These are phyloP conservation scores for Xiphorhynchus erythropygius DNA, from an alignment of 2,797 vertebrate genomes.

Conservation along the genomic window DNA sequence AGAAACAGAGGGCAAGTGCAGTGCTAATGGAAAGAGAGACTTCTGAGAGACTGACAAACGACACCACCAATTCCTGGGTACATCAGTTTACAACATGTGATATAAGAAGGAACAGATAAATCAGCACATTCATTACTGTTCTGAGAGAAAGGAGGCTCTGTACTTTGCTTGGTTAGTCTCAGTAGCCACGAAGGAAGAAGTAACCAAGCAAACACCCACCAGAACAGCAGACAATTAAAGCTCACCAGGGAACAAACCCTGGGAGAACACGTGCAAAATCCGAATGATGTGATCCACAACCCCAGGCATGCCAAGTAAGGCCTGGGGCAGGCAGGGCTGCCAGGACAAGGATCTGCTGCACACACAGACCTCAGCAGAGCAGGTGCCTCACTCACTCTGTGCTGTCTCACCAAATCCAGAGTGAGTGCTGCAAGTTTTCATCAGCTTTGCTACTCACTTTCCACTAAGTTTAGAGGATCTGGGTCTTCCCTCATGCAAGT, in stretches of 20 bases:
- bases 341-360: not conserved
- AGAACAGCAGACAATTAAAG: not conserved
- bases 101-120: not conserved
- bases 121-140: not conserved
- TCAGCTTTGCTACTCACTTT: not conserved
- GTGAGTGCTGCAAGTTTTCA: not conserved
- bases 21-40: not conserved
- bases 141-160: not conserved
- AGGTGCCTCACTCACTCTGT: not conserved
- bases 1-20: not conserved
- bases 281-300: not conserved
- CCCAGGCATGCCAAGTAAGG: not conserved
- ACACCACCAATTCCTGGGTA: not conserved
- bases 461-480: not conserved
- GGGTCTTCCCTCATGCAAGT: not conserved
- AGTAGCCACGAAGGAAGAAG: not conserved
- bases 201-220: not conserved
- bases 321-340: conserved; percentile 15
- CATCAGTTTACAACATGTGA: not conserved
- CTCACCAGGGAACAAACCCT: not conserved
- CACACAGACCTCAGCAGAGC: not conserved
- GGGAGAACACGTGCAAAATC: not conserved
- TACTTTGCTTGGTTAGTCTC: not conserved
- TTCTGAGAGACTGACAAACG: not conserved
- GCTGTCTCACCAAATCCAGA: not conserved